Base-by-base conservation (phyloP, 2,888 invertebrate genomes). In the Hemistola chrysoprasaria region DNA sequence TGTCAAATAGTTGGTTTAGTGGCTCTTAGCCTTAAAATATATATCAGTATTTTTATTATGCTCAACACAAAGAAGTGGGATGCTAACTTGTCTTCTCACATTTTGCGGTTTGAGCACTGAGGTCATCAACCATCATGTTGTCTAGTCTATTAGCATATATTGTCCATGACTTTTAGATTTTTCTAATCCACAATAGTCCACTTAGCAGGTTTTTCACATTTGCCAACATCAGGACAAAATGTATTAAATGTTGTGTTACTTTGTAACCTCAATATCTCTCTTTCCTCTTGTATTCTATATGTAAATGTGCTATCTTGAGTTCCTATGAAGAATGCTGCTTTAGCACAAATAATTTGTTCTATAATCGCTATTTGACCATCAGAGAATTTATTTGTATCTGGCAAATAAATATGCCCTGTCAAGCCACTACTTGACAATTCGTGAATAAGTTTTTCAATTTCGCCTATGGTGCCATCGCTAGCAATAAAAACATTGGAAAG, bases 281-380 rank as follows among this genome's bases (percentile, higher is more conserved):
- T 90, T 71, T 99, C 99, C 74, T 99, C 99, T 82, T 98, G 97
- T 54, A 99, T 99, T 40, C 99, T 91, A 75, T 95, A 98, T 0
- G 98, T 94, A 78, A 98, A 99, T 0, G 99, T 99, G 44, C 99
- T 99, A 59, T 97, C 97, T 71, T 94, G 92, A 0, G 97, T 97
- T 6, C 99, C 99, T 23, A 98, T 91, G 68, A 98, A 98, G 71
- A 92, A 93, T 53, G 93, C 92, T 0, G 97, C 95, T 78, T 94
- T 93, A 0, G 98, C 94, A 79, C 97, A 97, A 56, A 99, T 95
- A 62, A 98, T 95, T 88, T 99, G 98, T 71, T 99, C 98, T 32
- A 98, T 93, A 39, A 98, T 96, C 0, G 98, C 97, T 11, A 95
- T 71, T 1, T 96, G 97, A 1, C 98, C 98, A 69, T 97, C 97